Evolutionary conservation across 2,113 vertebrate species (phyloP), one percentile per base, ranked within the genome.

Genomic region (Argyrosomus japonicus): DNA sequence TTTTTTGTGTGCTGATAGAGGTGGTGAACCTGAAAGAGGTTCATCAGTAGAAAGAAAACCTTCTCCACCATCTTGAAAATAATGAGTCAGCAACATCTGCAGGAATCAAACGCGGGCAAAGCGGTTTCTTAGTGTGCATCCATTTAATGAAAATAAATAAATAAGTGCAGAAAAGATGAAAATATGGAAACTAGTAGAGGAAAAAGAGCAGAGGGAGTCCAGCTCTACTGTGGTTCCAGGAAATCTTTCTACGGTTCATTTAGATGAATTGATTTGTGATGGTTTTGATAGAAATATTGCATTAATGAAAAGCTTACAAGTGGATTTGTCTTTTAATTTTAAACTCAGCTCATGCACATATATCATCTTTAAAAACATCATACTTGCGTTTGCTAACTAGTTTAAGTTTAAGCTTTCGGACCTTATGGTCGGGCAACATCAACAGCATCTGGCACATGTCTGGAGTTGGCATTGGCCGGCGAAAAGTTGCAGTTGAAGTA

Each of bases 81-180:
- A 77, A 75, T 77, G 83, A 87, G 72, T 82, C 65, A 53, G 81
- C 77, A 81, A 72, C 27, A 17, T 80, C 72, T 43, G 61, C 47
- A 56, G 40, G 56, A 84, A 57, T 69, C 56, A 51, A 19, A 19
- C 47, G 29, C 56, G 51, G 4, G 58, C 27, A 57, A 45, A 77
- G 77, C 27, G 23, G 27, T 21, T 67, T 57, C 50, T 53, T 8
- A 14, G 43, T 51, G 45, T 7, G 40, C 10, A 15, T 53, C 50
- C 45, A 47, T 61, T 79, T 68, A 27, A 36, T 82, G 56, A 7
- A 68, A 62, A 67, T 40, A 48, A 48, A 36, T 47, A 25, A 48
- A 2, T 40, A 15, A 57, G 15, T 4, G 21, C 5, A 48, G 29
- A 48, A 53, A 27, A n/a, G 27, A 40, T 43, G 18, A 74, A 77